These are phyloP conservation scores for Autographa pulchrina DNA, from an alignment of 2,888 invertebrate genomes.

Conservation along the genomic window DNA sequence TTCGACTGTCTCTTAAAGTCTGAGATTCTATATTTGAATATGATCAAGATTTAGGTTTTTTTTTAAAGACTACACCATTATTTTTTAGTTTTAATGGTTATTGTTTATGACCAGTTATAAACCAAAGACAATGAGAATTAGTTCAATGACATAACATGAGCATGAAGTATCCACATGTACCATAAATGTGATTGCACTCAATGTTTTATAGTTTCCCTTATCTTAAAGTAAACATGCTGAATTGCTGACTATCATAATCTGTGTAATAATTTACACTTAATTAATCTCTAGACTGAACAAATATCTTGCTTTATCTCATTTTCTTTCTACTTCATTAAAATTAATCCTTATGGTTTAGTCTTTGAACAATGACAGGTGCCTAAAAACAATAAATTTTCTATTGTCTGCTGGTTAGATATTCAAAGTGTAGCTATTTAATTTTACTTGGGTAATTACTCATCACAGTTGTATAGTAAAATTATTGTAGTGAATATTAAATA, in stretches of 20 bases:
- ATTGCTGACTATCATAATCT: not conserved
- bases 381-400: too few relatives aligned
- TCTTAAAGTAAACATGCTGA: not conserved
- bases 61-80: not conserved
- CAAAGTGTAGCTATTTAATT: too few relatives aligned
- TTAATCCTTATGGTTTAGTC: not conserved
- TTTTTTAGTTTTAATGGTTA: not conserved
- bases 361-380: too few relatives aligned
- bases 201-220: not conserved
- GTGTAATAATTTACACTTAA: not conserved
- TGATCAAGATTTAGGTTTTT: too few relatives aligned
- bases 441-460: too few relatives aligned
- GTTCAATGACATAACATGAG: constrained; percentile 2
- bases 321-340: not conserved
- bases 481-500: too few relatives aligned
- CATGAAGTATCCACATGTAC: constrained; percentile 3
- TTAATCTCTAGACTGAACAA: not conserved
- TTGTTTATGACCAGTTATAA: not conserved
- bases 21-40: not conserved
- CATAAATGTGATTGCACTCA: constrained; percentile 6
- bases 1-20: not conserved
- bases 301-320: not conserved
- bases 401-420: too few relatives aligned
- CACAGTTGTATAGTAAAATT: too few relatives aligned
- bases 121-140: not conserved